These are phyloP conservation scores for Ophiodon elongatus DNA, from an alignment of 2,113 vertebrate genomes.

Conservation along the genomic window DNA sequence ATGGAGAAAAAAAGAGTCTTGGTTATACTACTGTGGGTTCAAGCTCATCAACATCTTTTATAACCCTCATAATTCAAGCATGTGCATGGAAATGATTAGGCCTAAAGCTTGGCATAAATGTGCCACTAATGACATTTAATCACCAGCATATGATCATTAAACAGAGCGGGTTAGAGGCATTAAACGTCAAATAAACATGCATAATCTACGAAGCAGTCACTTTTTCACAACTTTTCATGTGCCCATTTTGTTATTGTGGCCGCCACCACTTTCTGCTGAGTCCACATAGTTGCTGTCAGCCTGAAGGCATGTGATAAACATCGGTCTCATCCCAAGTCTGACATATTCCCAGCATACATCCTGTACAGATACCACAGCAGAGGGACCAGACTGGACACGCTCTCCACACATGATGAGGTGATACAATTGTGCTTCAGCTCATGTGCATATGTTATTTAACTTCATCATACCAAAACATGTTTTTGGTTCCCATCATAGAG, in stretches of 20 bases:
- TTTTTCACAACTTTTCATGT: constrained; percentile 16
- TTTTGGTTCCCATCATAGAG: not conserved
- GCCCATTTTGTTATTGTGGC: constrained; percentile 9
- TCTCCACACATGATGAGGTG: constrained; percentile 33
- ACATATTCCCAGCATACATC: constrained; percentile 39
- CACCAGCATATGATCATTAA: constrained; percentile 8
- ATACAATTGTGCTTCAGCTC: not conserved
- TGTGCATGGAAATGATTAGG: constrained; percentile 48
- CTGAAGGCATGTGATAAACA: constrained; percentile 48
- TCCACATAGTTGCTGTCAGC: constrained; percentile 6
- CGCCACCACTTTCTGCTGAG: constrained; percentile 41
- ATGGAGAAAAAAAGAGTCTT: not conserved
- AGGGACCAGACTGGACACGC: constrained; percentile 42
- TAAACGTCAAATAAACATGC: constrained; percentile 21
- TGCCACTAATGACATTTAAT: constrained; percentile 41
- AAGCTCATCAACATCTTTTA: constrained; percentile 35
- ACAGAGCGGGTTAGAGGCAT: constrained; percentile 5
- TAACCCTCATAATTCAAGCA: constrained; percentile 18
- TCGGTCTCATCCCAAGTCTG: constrained; percentile 39
- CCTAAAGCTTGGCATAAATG: constrained; percentile 16
- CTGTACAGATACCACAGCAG: constrained; percentile 23
- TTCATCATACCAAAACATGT: not conserved
- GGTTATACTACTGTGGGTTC: constrained; percentile 17
- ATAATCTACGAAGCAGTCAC: constrained; percentile 10
- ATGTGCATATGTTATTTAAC: constrained; percentile 6